These are phyloP conservation scores for Blastobasis lacticolella DNA, from an alignment of 2,888 invertebrate genomes.

Conservation along the genomic window DNA sequence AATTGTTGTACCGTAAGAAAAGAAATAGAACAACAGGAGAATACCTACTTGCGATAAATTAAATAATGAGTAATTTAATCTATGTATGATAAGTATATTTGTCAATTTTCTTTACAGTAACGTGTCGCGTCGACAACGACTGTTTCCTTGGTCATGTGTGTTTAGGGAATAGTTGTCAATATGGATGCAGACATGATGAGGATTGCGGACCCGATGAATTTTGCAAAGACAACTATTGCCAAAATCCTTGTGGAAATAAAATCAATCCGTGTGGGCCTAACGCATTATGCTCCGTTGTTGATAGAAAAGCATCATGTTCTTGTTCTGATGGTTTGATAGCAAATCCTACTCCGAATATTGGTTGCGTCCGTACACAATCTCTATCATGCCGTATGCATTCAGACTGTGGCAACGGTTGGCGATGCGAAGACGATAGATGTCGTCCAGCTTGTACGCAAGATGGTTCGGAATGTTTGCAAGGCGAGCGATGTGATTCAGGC, in stretches of 20 bases:
- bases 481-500: conserved; percentile 84
- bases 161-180: conserved; percentile 87
- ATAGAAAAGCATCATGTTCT: conserved; percentile 87
- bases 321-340: conserved; percentile 87
- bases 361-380: conserved; percentile 87
- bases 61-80: too few species aligned
- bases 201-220: conserved; percentile 91
- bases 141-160: conserved; percentile 95
- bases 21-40: too few species aligned
- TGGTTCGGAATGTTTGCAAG: conserved; percentile 81
- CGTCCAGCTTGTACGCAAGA: conserved; percentile 85
- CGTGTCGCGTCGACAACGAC: conserved; percentile 92
- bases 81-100: too few species aligned
- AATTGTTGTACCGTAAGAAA: too few species aligned
- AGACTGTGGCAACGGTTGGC: conserved; percentile 81
- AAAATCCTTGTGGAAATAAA: conserved; percentile 80
- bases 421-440: conserved; percentile 84
- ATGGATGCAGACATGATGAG: conserved; percentile 89
- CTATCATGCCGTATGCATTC: conserved; percentile 83
- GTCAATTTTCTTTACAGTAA: conserved; percentile 68
- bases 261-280: conserved; percentile 90
- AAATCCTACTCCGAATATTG: conserved; percentile 90
- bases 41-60: too few species aligned
- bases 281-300: conserved; percentile 84
- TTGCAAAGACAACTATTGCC: conserved; percentile 86